Conservation (phyloP, 2,113 vertebrate genomes). For the Sinocyclocheilus anophthalmus region DNA sequence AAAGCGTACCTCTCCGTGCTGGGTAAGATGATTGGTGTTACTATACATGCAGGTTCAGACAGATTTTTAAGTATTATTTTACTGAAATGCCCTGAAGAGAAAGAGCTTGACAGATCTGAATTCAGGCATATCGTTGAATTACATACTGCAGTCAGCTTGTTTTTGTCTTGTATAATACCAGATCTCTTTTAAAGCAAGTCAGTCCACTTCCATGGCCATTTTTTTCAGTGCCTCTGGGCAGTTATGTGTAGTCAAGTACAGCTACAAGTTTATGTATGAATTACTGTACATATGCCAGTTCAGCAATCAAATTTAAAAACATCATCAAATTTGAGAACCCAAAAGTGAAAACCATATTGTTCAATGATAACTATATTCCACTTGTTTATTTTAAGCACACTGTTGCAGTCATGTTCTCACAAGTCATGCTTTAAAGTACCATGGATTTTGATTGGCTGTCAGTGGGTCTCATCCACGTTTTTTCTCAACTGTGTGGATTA, state of each 20-base stretch:
- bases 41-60: neutral
- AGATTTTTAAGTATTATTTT: neutral
- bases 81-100: constrained; percentile 11
- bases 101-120: constrained; percentile 1
- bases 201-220: neutral
- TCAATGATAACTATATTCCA: neutral
- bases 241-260: neutral
- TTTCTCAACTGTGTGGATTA: neutral
- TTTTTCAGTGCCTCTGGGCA: neutral
- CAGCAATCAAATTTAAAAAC: neutral
- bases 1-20: constrained; percentile 83
- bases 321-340: neutral
- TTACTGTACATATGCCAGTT: neutral
- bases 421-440: neutral
- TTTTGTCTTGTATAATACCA: neutral
- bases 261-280: neutral
- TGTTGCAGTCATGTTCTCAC: neutral
- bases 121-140: neutral
- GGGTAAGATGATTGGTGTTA: constrained; percentile 73
- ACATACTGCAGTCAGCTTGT: neutral
- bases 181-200: neutral
- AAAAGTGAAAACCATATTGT: neutral
- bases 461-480: neutral
- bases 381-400: neutral
- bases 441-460: neutral